Base-by-base conservation (phyloP, 2,113 vertebrate genomes). In the Caracal caracal region DNA sequence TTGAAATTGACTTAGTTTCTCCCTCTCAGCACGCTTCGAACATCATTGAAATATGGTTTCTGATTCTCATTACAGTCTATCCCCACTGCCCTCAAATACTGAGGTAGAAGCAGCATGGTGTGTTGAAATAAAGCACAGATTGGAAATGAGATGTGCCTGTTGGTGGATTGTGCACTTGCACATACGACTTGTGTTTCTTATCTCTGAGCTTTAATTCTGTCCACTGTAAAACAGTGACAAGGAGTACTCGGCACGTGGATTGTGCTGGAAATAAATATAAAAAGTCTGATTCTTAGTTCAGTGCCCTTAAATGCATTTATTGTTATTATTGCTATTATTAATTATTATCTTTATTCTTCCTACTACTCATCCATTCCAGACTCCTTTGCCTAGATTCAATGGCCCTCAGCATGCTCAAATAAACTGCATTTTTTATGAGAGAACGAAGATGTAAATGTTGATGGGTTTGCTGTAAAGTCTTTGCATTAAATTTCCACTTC, bases 41-140 rank as follows among this genome's bases (percentile, higher is more conserved):
- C 35, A n/a, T 37, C 24, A 76, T 2, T 19, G 85, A 83, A 91
- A 81, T 70, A 49, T 2, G 33, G 8, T 17, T 73, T 49, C 13
- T 11, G 5, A 47, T 66, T 51, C 3, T 16, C 6, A 79, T 37
- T 68, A 51, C 0, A 47, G 17, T 56, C 0, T 26, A 16, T 10
- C 2, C 8, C 1, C 2, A 9, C 0, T 63, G 30, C 0, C 11
- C 10, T 68, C 28, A 53, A 51, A 28, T 26, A 26, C 4, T 17
- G 12, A 15, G 33, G 5, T 8, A 40, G 17, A 89, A 43, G 13
- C 17, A 49, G 6, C 22, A 33, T 17, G 19, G 8, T 10, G 3
- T 87, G n/a, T 2, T 43, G 37, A 49, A 10, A 8, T 59, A 83
- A 20, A 37, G 10, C n/a, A 2, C 10, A 33, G 28, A 1, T 0